Evolutionary conservation across 2,888 invertebrate species (phyloP), one percentile per base, ranked within the genome.

Genomic region (Acleris holmiana): DNA sequence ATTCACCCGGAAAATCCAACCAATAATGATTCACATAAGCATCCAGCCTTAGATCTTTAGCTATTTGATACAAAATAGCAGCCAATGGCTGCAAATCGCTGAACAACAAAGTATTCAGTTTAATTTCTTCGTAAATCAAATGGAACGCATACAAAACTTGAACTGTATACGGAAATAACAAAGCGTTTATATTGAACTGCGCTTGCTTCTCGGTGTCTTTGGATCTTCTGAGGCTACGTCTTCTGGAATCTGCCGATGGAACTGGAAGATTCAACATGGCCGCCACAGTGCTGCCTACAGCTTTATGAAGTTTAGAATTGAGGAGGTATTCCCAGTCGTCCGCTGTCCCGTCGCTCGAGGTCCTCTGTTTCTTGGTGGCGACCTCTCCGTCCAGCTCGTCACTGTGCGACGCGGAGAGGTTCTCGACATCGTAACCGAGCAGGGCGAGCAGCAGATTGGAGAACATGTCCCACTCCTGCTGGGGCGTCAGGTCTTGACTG

Each of bases 101-200:
- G 53, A 94, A 93, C 71, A 96, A 87, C 0, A 96, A 88, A 0
- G 94, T 93, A 76, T 97, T 96, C 62, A 98, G 83, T 80, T 98
- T 98, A 4, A 97, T 91, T 79, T 98, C 98, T 93, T 99, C 98
- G 77, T 98, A 98, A 0, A 98, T 93, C 35, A 99, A 90, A 89
- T 99, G 99, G 41, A 99, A 91, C 0, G 96, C 94, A 79, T 95
- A 97, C 63, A 98, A 93, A 35, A 98, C 93, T 59, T 96, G 93
- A 6, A 96, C 94, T 13, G 97, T 94, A 73, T 96, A 95, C 0
- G 95, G 93, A 74, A 97, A 98, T 2, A 98, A 86, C 0, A 95
- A 81, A 0, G 96, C 94, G 67, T 94, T 94, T 0, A 93, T 84
- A 74, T 96, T 95, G 65, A 96, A 93, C 73, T 92, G 91, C 0